phyloP scores from a whole-genome alignment of 2,888 invertebrate species.

The Scelioninae gen. 1 region DNA sequence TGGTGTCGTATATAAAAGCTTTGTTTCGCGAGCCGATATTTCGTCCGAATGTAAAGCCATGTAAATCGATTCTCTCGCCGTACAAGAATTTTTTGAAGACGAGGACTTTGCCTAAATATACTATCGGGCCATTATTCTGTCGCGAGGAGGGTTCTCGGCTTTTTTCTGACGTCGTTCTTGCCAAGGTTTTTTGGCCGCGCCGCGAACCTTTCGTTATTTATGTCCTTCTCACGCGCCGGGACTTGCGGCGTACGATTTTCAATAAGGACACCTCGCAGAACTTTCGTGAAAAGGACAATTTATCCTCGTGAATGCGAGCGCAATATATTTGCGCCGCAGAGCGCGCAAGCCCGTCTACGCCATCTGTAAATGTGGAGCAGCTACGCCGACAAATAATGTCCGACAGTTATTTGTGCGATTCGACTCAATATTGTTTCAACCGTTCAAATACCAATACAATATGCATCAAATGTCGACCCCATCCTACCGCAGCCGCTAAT shows the following conservation, averaged over 20 bases:
- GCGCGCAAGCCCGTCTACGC: conserved; percentile 57
- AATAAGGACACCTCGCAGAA: conserved; percentile 71
- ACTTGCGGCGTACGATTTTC: conserved; percentile 70
- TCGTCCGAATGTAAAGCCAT: conserved; percentile 66
- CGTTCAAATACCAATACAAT: conserved; percentile 73
- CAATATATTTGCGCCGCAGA: conserved; percentile 60
- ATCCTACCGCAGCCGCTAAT: conserved; percentile 27
- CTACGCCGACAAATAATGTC: conserved; percentile 72
- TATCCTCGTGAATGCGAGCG: conserved; percentile 67
- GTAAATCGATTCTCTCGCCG: conserved; percentile 68
- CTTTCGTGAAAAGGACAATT: conserved; percentile 71
- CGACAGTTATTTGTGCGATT: conserved; percentile 72
- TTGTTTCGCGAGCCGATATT: conserved; percentile 62
- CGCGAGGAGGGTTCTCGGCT: conserved; percentile 65
- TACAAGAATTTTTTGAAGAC: conserved; percentile 70
- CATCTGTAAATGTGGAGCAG: conserved; percentile 69
- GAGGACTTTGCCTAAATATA: conserved; percentile 67
- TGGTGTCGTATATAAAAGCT: conserved; percentile 61
- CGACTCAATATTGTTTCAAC: conserved; percentile 73
- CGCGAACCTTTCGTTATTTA: conserved; percentile 68
- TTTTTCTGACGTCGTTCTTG: conserved; percentile 67
- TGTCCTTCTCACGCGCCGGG: conserved; percentile 67
- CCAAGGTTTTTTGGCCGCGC: conserved; percentile 65
- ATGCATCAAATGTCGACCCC: conserved; percentile 72
- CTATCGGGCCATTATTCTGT: conserved; percentile 70